Conservation (phyloP, 30 jellyfish, hydroid and myxozoan genomes). For the Sanderia malayensis region DNA sequence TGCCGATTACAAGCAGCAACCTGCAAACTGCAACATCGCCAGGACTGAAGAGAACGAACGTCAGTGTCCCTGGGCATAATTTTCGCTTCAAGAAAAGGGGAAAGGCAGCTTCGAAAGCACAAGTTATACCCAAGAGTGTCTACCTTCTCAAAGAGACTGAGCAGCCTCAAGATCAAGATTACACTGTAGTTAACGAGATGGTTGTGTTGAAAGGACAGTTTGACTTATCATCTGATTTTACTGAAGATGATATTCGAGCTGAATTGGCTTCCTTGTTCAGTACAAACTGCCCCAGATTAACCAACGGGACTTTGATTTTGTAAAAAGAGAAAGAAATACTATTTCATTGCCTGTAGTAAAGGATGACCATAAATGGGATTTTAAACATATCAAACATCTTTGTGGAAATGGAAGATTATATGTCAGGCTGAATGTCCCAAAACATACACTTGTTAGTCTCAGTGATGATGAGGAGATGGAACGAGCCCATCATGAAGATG, state of each 20-base stretch:
- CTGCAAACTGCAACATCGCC: conserved; percentile 9
- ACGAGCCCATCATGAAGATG: too few relatives aligned
- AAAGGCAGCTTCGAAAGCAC: conserved; percentile 24
- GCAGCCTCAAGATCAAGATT: conserved; percentile 30
- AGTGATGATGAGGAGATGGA: too few relatives aligned
- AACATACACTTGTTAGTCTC: too few relatives aligned
- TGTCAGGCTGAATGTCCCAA: too few relatives aligned
- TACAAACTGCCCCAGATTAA: conserved; percentile 5
- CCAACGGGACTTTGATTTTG: conserved; percentile 6
- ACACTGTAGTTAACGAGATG: conserved; percentile 23
- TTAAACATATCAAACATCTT: conserved; percentile 20
- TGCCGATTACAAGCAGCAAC: too few relatives aligned
- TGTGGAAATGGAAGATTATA: conserved; percentile 23
- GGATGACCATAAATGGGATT: conserved; percentile 26
- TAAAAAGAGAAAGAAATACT: conserved; percentile 20
- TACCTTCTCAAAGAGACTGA: conserved; percentile 24
- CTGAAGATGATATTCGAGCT: conserved; percentile 35
- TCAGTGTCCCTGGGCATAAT: conserved; percentile 20
- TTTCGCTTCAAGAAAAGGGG: conserved; percentile 19
- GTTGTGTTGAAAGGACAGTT: conserved; percentile 15
- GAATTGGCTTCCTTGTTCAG: conserved; percentile 22
- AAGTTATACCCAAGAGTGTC: conserved; percentile 12
- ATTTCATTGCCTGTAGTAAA: conserved; percentile 30
- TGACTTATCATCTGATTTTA: conserved; percentile 23
- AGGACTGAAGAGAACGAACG: conserved; percentile 23